Evolutionary conservation across 2,797 vertebrate genomes (phyloP).

Genomic region (Poecile montanus): DNA sequence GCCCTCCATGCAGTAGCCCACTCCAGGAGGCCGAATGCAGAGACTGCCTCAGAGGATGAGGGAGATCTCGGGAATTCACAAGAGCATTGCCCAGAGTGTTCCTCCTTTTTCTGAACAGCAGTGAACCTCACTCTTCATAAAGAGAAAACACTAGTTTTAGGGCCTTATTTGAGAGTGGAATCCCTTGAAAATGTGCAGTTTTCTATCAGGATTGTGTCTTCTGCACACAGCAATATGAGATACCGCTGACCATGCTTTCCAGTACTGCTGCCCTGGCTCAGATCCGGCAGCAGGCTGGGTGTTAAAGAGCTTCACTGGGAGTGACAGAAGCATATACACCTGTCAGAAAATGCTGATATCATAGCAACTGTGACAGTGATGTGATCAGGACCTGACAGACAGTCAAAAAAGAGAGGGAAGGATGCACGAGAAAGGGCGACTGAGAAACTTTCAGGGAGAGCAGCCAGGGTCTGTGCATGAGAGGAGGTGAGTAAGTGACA

Average conservation of each 20-base stretch:
- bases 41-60: neutral
- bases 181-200: neutral
- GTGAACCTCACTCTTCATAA: neutral
- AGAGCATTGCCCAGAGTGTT: neutral
- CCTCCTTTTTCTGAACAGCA: neutral
- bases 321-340: constrained; percentile 31
- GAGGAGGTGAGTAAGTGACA: accelerated
- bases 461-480: neutral
- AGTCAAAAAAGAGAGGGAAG: neutral
- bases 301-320: constrained; percentile 27
- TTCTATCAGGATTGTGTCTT: neutral
- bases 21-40: neutral
- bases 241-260: accelerated
- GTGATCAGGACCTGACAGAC: constrained; percentile 35
- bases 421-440: accelerated
- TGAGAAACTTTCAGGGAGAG: neutral
- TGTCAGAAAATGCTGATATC: constrained; percentile 40
- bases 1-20: accelerated
- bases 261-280: neutral
- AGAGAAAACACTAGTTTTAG: neutral
- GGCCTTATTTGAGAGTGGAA: neutral
- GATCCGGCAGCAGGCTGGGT: neutral
- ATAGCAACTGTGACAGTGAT: constrained; percentile 25
- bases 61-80: neutral
- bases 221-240: neutral